Evolutionary conservation across 2,797 vertebrate species (phyloP).

Genomic region (Parambassis ranga): DNA sequence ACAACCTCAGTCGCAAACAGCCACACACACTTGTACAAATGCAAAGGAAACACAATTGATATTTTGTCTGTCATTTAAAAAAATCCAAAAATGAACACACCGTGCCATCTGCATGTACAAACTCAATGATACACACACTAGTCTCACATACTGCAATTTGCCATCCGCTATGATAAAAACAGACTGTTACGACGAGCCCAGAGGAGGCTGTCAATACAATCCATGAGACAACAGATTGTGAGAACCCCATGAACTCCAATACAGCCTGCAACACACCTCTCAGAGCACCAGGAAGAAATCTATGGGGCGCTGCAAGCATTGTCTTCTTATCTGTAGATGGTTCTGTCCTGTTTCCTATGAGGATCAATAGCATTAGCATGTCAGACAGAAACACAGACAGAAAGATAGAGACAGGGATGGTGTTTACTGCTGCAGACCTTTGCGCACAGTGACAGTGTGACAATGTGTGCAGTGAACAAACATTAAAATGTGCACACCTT

Average conservation of each 20-base stretch:
- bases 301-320: constrained; percentile 68
- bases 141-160: constrained; percentile 13
- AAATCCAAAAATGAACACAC: background rate
- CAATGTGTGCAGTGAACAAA: too few relatives aligned
- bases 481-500: too few relatives aligned
- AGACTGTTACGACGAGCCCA: constrained; percentile 39
- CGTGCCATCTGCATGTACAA: background rate
- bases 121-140: background rate
- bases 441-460: background rate
- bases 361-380: constrained; percentile 68
- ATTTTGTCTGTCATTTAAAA: background rate
- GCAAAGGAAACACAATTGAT: background rate
- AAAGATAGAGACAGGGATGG: background rate
- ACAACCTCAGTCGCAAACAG: constrained; percentile 30
- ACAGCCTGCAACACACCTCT: constrained; percentile 59
- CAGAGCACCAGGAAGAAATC: constrained; percentile 69
- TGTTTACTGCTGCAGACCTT: background rate
- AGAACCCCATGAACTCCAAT: constrained; percentile 69
- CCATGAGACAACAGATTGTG: constrained; percentile 63
- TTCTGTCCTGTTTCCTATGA: constrained; percentile 59
- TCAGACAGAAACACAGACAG: constrained; percentile 40
- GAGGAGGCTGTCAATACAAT: constrained; percentile 62
- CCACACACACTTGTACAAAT: background rate
- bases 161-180: constrained; percentile 49
- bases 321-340: constrained; percentile 63